Evolutionary conservation across 1,140 invertebrate species (phyloP).

Genomic region (Drosophila prosaltans): DNA sequence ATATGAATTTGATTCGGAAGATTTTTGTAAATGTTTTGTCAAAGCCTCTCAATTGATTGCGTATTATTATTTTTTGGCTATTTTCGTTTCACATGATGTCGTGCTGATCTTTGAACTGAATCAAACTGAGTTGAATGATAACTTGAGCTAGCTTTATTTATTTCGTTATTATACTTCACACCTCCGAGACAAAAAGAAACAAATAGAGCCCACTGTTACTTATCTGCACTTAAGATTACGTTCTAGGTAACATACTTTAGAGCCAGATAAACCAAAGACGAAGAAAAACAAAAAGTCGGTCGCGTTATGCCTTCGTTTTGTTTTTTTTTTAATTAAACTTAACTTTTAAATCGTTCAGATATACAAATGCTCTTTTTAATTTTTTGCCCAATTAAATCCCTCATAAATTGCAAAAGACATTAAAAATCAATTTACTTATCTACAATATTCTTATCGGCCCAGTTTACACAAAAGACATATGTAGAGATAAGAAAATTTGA

Average conservation of each 20-base stretch:
- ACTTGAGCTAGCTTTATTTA: slow-evolving; percentile 3
- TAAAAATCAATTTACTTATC: slow-evolving; percentile 60
- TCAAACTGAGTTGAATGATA: slow-evolving; percentile 17
- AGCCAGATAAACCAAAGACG: slow-evolving; percentile 36
- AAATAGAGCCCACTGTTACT: slow-evolving; percentile 32
- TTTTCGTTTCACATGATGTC: slow-evolving; percentile 46
- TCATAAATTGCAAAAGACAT: slow-evolving; percentile 20
- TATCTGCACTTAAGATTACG: slow-evolving; percentile 51
- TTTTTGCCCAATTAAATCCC: not conserved
- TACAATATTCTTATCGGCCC: slow-evolving; percentile 17
- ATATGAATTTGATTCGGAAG: too few relatives aligned
- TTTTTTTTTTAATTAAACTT: not conserved
- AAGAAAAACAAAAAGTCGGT: slow-evolving; percentile 13
- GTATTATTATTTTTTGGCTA: slow-evolving; percentile 11
- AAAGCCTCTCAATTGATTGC: slow-evolving; percentile 52
- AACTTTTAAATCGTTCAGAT: not conserved
- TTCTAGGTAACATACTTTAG: slow-evolving; percentile 24
- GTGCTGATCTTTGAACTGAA: slow-evolving; percentile 51
- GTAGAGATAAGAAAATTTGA: slow-evolving; percentile 5
- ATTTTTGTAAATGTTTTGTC: slow-evolving; percentile 37
- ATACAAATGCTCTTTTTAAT: not conserved
- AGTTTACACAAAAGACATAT: slow-evolving; percentile 12
- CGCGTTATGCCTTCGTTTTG: not conserved
- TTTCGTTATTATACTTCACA: slow-evolving; percentile 40
- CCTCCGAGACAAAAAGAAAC: slow-evolving; percentile 20